Evolutionary conservation across 2,888 invertebrate species (phyloP).

Genomic region (Troides aeacus): DNA sequence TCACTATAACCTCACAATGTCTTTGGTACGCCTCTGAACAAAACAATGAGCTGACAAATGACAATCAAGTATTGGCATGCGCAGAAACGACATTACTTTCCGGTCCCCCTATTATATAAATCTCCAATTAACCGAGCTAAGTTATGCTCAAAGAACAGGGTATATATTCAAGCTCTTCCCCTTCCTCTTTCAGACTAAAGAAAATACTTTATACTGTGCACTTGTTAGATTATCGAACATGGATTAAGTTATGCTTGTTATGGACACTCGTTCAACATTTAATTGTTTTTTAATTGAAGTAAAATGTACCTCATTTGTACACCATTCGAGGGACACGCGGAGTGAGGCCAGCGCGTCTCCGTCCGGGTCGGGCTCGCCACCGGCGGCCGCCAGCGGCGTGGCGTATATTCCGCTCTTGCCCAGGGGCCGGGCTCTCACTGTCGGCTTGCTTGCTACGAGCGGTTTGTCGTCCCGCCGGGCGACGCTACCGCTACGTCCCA

Average conservation of each 20-base stretch:
- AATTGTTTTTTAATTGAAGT: not conserved
- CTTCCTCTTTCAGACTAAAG: too few species aligned
- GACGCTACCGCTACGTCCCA: constrained; percentile 43
- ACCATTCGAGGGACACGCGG: constrained; percentile 82
- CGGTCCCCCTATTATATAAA: too few species aligned
- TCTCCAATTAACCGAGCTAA: too few species aligned
- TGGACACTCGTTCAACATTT: not conserved
- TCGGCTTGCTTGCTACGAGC: constrained; percentile 83
- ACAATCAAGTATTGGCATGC: too few species aligned
- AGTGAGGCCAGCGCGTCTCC: constrained; percentile 70
- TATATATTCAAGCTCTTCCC: too few species aligned
- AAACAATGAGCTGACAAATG: too few species aligned
- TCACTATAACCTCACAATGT: too few species aligned
- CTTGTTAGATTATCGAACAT: not conserved
- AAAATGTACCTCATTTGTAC: constrained; percentile 61
- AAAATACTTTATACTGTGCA: too few species aligned
- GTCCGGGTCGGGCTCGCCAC: constrained; percentile 67
- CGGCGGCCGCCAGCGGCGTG: constrained; percentile 79
- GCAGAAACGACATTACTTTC: too few species aligned
- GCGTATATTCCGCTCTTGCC: constrained; percentile 86
- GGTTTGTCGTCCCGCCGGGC: constrained; percentile 72
- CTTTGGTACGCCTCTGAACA: too few species aligned
- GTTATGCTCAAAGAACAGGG: too few species aligned
- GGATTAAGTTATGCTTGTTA: not conserved
- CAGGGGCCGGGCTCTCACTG: constrained; percentile 82